phyloP scores from a whole-genome alignment of 2,888 invertebrate genomes.

The Ypsolopha scabrella region DNA sequence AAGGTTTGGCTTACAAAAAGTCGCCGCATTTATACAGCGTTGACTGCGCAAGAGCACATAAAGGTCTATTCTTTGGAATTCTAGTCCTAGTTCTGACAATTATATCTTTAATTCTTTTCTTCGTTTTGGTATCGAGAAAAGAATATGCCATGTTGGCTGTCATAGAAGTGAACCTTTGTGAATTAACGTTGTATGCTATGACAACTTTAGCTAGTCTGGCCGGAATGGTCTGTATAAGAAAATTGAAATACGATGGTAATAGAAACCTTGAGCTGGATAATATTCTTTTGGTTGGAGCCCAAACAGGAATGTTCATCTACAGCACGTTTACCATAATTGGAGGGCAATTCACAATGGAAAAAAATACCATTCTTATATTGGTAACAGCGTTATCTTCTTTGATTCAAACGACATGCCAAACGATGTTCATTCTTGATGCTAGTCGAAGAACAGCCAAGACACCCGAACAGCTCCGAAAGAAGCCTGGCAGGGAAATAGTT shows the following conservation, averaged over 20 bases:
- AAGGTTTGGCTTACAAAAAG: conserved; percentile 74
- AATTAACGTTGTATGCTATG: conserved; percentile 86
- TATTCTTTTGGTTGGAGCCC: conserved; percentile 91
- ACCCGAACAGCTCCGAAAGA: conserved; percentile 84
- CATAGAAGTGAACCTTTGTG: conserved; percentile 90
- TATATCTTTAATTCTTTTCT: conserved; percentile 91
- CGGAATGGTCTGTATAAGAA: conserved; percentile 89
- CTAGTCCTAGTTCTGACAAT: conserved; percentile 89
- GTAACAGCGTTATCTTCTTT: conserved; percentile 88
- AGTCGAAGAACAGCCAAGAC: conserved; percentile 87
- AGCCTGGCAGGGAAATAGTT: conserved; percentile 93
- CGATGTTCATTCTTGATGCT: conserved; percentile 92
- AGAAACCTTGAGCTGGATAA: conserved; percentile 89
- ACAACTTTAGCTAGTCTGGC: conserved; percentile 88
- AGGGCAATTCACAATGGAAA: conserved; percentile 87
- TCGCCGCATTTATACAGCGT: conserved; percentile 93
- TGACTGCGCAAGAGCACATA: conserved; percentile 94
- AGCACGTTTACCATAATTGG: conserved; percentile 95
- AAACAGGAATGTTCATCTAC: conserved; percentile 94
- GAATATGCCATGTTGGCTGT: conserved; percentile 87
- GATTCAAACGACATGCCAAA: conserved; percentile 90
- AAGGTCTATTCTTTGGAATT: conserved; percentile 92
- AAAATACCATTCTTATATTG: conserved; percentile 84
- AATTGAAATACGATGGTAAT: conserved; percentile 85
- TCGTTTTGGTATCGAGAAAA: conserved; percentile 85